A percentile compares a stretch with the other conserved stretches of the same genome.
These are phyloP conservation scores for Gryon sp. DNA, from an alignment of 1,140 invertebrate genomes.

Conservation along the genomic window DNA sequence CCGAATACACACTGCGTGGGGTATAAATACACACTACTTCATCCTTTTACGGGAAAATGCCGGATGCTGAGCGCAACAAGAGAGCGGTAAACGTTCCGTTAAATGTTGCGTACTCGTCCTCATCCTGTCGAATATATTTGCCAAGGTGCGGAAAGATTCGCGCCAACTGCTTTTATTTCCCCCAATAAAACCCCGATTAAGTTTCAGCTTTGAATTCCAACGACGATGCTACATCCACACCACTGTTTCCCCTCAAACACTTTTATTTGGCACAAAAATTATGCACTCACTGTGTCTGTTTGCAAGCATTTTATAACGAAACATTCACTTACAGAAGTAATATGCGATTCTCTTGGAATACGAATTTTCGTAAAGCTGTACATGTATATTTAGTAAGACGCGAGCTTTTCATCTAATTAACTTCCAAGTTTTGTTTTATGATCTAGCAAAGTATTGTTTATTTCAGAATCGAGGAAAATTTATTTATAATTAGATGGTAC, in stretches of 20 bases:
- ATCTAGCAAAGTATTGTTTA: neutral
- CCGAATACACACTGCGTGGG: constrained; percentile 19
- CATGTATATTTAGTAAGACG: constrained; percentile 19
- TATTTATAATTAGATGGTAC: no score
- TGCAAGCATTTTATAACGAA: constrained; percentile 31
- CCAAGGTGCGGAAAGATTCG: constrained; percentile 31
- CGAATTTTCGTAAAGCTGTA: constrained; percentile 47
- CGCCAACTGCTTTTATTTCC: constrained; percentile 59
- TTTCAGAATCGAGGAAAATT: no score
- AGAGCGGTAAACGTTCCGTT: constrained; percentile 64
- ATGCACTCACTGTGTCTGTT: constrained; percentile 26
- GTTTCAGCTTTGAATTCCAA: constrained; percentile 53
- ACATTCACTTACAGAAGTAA: constrained; percentile 4
- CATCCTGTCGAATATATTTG: constrained; percentile 50
- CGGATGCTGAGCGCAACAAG: constrained; percentile 44
- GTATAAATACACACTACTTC: constrained; percentile 61
- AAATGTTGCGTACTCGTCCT: constrained; percentile 56
- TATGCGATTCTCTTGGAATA: constrained; percentile 16
- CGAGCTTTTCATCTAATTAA: constrained; percentile 33
- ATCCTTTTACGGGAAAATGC: constrained; percentile 64
- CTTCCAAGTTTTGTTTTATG: constrained; percentile 16
- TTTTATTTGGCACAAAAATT: constrained; percentile 51
- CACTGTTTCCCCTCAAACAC: constrained; percentile 12
- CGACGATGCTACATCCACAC: constrained; percentile 25
- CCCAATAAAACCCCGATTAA: constrained; percentile 64